phyloP scores from a whole-genome alignment of 2,113 vertebrate species.

The Silurus glanis region DNA sequence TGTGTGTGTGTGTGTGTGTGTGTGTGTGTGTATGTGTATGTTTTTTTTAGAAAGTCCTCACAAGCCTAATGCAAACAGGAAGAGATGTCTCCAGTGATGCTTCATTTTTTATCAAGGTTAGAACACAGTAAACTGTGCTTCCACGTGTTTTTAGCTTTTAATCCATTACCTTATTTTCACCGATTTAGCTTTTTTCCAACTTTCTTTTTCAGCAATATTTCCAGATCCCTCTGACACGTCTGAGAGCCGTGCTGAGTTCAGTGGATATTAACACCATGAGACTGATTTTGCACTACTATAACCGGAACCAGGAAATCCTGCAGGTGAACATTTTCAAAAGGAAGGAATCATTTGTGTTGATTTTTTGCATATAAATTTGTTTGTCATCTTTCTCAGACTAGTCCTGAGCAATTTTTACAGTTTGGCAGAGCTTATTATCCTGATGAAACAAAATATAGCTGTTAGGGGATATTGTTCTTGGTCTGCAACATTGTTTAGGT shows the following conservation, averaged over 20 bases:
- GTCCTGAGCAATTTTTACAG: too few species aligned
- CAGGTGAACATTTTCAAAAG: slow-evolving; percentile 57
- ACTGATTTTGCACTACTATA: slow-evolving; percentile 71
- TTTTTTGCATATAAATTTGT: neutral
- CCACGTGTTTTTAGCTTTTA: neutral
- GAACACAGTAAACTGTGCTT: neutral
- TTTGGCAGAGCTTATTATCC: too few species aligned
- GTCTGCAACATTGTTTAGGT: too few species aligned
- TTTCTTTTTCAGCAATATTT: slow-evolving; percentile 71
- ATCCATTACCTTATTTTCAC: neutral
- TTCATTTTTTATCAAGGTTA: slow-evolving; percentile 70
- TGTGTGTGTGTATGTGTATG: slow-evolving; percentile 37
- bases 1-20: slow-evolving; percentile 34
- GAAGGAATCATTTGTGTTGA: neutral
- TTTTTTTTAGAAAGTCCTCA: slow-evolving; percentile 68
- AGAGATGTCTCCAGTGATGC: slow-evolving; percentile 57
- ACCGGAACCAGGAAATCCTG: slow-evolving; percentile 60
- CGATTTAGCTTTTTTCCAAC: neutral
- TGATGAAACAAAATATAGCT: too few species aligned
- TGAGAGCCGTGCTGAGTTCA: slow-evolving; percentile 64
- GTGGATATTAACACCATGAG: slow-evolving; percentile 64
- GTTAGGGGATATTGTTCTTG: too few species aligned
- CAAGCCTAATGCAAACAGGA: slow-evolving; percentile 67
- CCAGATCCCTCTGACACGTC: slow-evolving; percentile 58
- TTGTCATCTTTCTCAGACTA: too few species aligned